These are phyloP conservation scores for Centruroides sculpturatus DNA, from an alignment of 1,140 invertebrate species.

Conservation along the genomic window DNA sequence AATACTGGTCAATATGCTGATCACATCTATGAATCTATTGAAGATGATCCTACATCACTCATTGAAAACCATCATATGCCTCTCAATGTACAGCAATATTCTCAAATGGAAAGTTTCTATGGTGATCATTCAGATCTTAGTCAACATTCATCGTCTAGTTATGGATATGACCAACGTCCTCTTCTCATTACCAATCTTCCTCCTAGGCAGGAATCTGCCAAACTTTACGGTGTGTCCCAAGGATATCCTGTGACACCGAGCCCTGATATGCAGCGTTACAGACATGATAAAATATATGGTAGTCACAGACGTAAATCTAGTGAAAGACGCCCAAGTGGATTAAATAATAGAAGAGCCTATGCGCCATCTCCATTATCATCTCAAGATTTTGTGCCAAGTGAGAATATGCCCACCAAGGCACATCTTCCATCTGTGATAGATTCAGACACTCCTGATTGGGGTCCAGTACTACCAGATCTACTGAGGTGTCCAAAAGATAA, in stretches of 20 bases:
- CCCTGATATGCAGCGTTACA: background rate
- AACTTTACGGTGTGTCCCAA: background rate
- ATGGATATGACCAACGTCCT: conserved; percentile 16
- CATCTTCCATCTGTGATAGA: too few species aligned
- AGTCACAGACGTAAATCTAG: background rate
- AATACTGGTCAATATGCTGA: conserved; percentile 13
- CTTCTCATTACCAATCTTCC: conserved; percentile 1
- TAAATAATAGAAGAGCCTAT: background rate
- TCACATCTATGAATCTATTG: conserved; percentile 19
- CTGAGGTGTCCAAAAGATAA: conserved; percentile 21
- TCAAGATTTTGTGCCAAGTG: background rate
- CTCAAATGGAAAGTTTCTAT: conserved; percentile 11
- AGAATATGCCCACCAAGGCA: too few species aligned
- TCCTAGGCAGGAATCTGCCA: background rate
- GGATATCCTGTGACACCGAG: background rate
- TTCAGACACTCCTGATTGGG: too few species aligned
- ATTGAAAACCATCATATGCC: conserved; percentile 1
- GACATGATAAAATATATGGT: background rate
- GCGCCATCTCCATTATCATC: background rate
- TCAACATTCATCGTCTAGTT: conserved; percentile 15
- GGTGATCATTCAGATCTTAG: conserved; percentile 12
- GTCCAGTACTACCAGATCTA: conserved; percentile 3
- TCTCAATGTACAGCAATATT: conserved; percentile 8
- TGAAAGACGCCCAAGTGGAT: background rate
- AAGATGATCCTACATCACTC: conserved; percentile 8